phyloP scores from a whole-genome alignment of 2,113 vertebrate species.

The Turdus rufiventris region DNA sequence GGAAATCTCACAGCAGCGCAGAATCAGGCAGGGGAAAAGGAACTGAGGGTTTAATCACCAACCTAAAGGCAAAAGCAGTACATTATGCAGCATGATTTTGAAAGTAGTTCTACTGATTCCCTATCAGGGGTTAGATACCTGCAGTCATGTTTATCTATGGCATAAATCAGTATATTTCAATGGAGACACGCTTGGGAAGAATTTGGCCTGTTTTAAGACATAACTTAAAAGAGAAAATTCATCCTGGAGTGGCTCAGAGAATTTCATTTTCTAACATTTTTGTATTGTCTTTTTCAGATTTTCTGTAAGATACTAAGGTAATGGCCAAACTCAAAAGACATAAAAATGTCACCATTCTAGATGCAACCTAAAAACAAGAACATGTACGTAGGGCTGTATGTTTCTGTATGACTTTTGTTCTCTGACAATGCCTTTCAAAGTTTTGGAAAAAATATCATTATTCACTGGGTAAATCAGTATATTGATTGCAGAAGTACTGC shows the following conservation, averaged over 20 bases:
- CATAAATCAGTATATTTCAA: background rate
- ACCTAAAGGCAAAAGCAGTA: background rate
- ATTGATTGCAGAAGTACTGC: background rate
- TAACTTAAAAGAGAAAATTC: background rate
- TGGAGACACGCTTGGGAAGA: background rate
- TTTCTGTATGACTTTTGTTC: background rate
- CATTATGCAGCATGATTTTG: background rate
- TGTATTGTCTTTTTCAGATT: background rate
- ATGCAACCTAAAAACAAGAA: background rate
- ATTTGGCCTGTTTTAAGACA: background rate
- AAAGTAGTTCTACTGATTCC: background rate
- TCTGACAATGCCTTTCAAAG: background rate
- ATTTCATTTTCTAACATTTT: background rate
- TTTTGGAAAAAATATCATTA: background rate
- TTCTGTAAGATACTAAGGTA: background rate
- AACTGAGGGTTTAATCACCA: background rate
- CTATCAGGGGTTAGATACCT: background rate
- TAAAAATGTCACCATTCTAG: background rate
- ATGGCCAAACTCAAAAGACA: background rate
- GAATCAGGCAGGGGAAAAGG: background rate
- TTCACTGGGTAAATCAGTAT: background rate
- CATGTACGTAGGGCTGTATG: accelerated
- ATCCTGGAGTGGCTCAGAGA: background rate
- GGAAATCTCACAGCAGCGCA: background rate
- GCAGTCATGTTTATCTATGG: background rate